Evolutionary conservation across 2,797 vertebrate genomes (phyloP), one percentile per base, ranked within the genome.

Genomic region (Poeciliopsis gracilis): DNA sequence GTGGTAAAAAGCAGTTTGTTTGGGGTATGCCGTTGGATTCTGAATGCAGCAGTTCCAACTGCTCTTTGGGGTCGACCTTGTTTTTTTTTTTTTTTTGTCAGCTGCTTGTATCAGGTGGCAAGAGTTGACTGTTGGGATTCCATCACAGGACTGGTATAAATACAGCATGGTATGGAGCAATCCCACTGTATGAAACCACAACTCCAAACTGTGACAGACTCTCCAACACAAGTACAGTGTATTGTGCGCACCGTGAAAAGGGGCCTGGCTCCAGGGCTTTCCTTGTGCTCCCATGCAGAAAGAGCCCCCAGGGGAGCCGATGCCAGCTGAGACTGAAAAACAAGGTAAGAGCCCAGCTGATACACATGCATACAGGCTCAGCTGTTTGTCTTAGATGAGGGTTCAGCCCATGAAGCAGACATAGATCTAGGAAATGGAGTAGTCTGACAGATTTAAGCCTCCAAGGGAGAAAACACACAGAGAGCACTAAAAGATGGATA

Each of bases 281-380:
- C 93, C 92, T 82, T 95, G 95, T 93, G 94, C 94, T 89, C 88
- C 90, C 94, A 95, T 93, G 94, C 94, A 51, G 87, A 94, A 91
- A 94, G 85, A 78, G 84, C 83, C 93, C 95, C 92, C 94, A 73
- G 86, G 96, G 94, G 95, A 95, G 76, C 79, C 83, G 84, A 91
- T 20, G 84, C 94, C 95, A 96, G 95, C 95, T 95, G 95, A 96
- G 93, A 93, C 91, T 88, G 85, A 95, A 95, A 95, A 96, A 96
- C 94, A 96, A 94, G 95, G 95, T 96, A 94, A 93, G 94, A 88
- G 79, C 93, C 92, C 95, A 95, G 94, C 93, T 95, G 95, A 95
- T 89, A 94, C 84, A 89, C 88, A 91, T 72, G 72, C 80, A 87
- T 81, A 88, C 78, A 88, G 89, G 79, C 92, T 94, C 93, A 94